These are phyloP conservation scores for Coturnix japonica DNA, from an alignment of 2,113 vertebrate genomes.

Conservation along the genomic window DNA sequence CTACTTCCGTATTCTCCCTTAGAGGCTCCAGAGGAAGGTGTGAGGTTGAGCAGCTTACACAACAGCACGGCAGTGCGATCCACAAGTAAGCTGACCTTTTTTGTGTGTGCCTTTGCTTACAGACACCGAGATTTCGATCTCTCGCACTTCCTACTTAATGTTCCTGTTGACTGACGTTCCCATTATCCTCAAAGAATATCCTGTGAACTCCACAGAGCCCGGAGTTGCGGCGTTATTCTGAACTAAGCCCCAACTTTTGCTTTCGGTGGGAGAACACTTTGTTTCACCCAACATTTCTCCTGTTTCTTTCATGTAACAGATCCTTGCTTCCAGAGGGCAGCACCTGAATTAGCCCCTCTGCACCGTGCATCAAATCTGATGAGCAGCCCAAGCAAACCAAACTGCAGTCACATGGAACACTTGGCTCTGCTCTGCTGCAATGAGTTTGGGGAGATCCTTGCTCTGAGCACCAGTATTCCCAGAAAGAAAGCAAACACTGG, in stretches of 20 bases:
- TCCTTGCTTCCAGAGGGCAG: not conserved
- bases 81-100: not conserved
- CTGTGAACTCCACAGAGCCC: not conserved
- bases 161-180: slow-evolving; percentile 42
- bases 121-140: slow-evolving; percentile 45
- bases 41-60: not conserved
- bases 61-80: not conserved
- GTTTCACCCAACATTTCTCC: not conserved
- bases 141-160: slow-evolving; percentile 52
- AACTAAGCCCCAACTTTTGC: not conserved
- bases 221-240: not conserved
- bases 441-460: not conserved
- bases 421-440: not conserved
- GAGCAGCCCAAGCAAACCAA: not conserved
- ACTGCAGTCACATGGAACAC: rapidly evolving
- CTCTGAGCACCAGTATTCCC: not conserved
- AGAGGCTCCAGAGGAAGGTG: not conserved
- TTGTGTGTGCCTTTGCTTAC: not conserved
- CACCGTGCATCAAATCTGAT: not conserved
- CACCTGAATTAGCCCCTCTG: not conserved
- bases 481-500: not conserved
- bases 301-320: not conserved
- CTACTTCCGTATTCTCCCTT: not conserved
- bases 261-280: not conserved
- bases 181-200: slow-evolving; percentile 36